Conservation (phyloP, 2,113 vertebrate species). For the Hoplias malabaricus region DNA sequence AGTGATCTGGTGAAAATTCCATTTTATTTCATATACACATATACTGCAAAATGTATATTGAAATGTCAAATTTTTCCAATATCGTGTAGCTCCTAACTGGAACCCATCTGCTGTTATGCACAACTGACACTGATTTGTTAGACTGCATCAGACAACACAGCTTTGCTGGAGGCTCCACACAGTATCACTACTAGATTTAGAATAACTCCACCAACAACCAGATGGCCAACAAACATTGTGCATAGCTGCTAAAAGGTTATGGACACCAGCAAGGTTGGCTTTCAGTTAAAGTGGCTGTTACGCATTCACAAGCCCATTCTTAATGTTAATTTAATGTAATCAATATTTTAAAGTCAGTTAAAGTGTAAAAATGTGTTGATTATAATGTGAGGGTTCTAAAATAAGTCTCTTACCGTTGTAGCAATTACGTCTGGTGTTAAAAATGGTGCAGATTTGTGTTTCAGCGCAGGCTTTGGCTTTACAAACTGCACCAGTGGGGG, state of each 20-base stretch:
- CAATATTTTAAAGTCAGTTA: not conserved
- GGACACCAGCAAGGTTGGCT: not conserved
- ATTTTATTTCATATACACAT: no score
- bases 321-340: not conserved
- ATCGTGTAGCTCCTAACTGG: no score
- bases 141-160: not conserved
- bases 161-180: not conserved
- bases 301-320: not conserved
- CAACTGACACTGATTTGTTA: not conserved
- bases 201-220: no score
- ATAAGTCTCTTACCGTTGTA: conserved; percentile 58
- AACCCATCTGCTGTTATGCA: not conserved
- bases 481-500: conserved; percentile 60
- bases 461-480: conserved; percentile 60
- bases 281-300: not conserved
- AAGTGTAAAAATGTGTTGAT: not conserved
- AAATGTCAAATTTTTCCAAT: no score
- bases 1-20: no score
- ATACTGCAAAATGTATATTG: no score
- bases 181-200: no score
- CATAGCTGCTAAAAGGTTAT: no score
- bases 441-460: conserved; percentile 63
- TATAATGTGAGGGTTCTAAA: not conserved
- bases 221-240: no score
- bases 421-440: conserved; percentile 65